Evolutionary conservation across 2,888 invertebrate genomes (phyloP).

Genomic region (Drosophila mettleri): DNA sequence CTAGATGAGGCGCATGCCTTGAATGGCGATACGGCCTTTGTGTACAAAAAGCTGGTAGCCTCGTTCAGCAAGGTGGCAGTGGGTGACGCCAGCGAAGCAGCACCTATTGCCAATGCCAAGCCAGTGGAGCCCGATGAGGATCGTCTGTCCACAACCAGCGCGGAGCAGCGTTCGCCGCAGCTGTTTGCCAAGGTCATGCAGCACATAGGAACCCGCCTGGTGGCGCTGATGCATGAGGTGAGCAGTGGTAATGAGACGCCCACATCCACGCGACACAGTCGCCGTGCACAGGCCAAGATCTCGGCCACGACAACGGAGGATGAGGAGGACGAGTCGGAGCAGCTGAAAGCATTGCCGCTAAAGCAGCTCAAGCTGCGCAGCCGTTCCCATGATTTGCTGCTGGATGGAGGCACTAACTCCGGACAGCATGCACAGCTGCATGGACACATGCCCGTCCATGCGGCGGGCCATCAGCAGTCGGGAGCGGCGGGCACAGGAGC

Average conservation of each 20-base stretch:
- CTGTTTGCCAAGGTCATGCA: slow-evolving; percentile 96
- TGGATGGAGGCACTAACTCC: slow-evolving; percentile 85
- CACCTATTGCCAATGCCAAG: slow-evolving; percentile 46
- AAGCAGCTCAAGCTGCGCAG: slow-evolving; percentile 86
- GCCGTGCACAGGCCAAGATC: slow-evolving; percentile 86
- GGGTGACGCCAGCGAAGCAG: slow-evolving; percentile 68
- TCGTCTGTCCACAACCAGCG: slow-evolving; percentile 60
- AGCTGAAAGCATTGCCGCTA: slow-evolving; percentile 59
- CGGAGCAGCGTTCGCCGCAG: slow-evolving; percentile 91
- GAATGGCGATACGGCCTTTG: slow-evolving; percentile 92
- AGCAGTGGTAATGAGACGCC: slow-evolving; percentile 89
- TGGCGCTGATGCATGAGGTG: slow-evolving; percentile 96
- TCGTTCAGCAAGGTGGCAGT: slow-evolving; percentile 92
- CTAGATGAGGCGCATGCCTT: slow-evolving; percentile 86
- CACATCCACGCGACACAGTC: slow-evolving; percentile 86
- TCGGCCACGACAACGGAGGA: slow-evolving; percentile 85
- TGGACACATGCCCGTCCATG: slow-evolving; percentile 22
- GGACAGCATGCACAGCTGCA: slow-evolving; percentile 30
- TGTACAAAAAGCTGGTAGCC: slow-evolving; percentile 94
- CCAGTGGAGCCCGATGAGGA: slow-evolving; percentile 83
- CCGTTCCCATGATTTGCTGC: slow-evolving; percentile 91
- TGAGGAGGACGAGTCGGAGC: slow-evolving; percentile 84
- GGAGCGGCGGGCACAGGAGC: not conserved
- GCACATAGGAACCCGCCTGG: slow-evolving; percentile 94
- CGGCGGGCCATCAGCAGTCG: slow-evolving; percentile 31